phyloP scores from a whole-genome alignment of 2,113 vertebrate genomes.

The Misgurnus mizolepis region DNA sequence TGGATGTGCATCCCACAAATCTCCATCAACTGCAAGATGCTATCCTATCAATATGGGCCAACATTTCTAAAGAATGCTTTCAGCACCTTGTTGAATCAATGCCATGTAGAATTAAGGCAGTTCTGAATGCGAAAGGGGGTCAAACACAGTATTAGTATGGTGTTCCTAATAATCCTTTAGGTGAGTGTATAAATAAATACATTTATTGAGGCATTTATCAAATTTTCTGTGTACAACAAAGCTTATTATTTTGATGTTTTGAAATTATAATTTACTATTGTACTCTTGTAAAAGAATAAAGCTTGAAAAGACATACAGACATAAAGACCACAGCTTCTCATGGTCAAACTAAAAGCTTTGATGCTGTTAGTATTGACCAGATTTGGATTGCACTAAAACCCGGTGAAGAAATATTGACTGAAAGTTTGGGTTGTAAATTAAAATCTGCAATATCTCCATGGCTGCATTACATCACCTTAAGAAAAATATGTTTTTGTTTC shows the following conservation, averaged over 20 bases:
- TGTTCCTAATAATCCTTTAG: no score
- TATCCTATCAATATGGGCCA: no score
- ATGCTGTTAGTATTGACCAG: constrained; percentile 9
- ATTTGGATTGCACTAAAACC: not conserved
- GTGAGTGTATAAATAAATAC: no score
- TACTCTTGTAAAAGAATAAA: not conserved
- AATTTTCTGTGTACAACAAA: not conserved
- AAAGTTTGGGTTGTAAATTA: not conserved
- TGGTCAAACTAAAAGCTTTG: not conserved
- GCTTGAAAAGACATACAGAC: not conserved
- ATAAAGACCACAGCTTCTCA: not conserved
- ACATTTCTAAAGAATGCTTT: no score
- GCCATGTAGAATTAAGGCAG: no score
- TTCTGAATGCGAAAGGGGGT: no score
- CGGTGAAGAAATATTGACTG: not conserved
- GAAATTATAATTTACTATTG: not conserved
- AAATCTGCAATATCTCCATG: not conserved
- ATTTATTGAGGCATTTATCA: not conserved
- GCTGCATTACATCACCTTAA: not conserved
- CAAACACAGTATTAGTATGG: no score
- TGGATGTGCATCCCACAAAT: no score
- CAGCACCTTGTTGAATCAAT: no score
- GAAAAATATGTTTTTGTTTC: not conserved
- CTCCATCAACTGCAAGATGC: no score
- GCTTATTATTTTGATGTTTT: not conserved